Evolutionary conservation across 2,113 vertebrate species (phyloP).

Genomic region (Toxotes jaculatrix): DNA sequence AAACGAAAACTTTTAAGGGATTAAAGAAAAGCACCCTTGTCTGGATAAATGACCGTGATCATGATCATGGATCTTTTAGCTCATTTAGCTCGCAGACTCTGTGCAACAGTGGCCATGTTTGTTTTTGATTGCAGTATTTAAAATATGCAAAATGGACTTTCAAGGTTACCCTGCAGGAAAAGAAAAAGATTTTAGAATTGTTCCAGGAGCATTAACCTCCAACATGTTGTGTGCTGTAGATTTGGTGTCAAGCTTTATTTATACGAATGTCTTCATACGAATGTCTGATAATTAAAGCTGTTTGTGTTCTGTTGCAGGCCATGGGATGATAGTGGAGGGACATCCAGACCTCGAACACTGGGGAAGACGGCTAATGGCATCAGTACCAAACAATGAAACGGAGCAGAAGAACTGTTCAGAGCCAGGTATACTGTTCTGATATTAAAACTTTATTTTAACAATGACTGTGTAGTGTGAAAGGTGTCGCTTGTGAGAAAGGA

Average conservation of each 20-base stretch:
- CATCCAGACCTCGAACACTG: conserved; percentile 81
- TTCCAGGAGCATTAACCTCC: background rate
- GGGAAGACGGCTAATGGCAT: conserved; percentile 91
- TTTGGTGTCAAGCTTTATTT: background rate
- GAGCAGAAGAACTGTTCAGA: conserved; percentile 92
- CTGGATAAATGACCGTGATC: conserved; percentile 30
- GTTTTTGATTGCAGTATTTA: background rate
- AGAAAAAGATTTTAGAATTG: background rate
- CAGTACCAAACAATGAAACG: conserved; percentile 82
- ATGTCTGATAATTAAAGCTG: conserved; percentile 10
- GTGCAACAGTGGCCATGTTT: conserved; percentile 30
- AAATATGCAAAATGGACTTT: conserved; percentile 30
- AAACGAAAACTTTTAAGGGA: conserved; percentile 66
- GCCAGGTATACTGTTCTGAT: conserved; percentile 84
- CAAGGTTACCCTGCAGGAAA: background rate
- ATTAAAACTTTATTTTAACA: background rate
- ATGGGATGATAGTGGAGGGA: conserved; percentile 81
- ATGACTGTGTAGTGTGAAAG: background rate
- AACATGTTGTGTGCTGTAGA: background rate
- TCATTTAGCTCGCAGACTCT: background rate
- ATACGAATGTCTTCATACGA: background rate
- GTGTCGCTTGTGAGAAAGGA: background rate
- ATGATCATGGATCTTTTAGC: conserved; percentile 35
- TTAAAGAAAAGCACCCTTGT: conserved; percentile 53
- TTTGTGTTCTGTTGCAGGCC: conserved; percentile 81